Percentiles rank a stretch among this genome's conserved stretches.
phyloP scores from a whole-genome alignment of 2,113 vertebrate genomes.

The Carassius auratus region DNA sequence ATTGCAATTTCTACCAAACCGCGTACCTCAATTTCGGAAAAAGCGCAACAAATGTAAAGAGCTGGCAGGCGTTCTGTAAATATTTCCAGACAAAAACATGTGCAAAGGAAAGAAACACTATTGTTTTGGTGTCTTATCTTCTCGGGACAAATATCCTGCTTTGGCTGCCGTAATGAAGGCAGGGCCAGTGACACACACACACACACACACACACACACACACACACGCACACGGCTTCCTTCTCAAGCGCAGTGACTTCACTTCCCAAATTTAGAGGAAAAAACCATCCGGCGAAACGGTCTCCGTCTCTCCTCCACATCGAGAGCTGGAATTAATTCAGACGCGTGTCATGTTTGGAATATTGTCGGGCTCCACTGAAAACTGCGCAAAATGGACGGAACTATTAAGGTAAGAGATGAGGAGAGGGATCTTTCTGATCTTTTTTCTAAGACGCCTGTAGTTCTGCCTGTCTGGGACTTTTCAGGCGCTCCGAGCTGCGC shows the following conservation, averaged over 20 bases:
- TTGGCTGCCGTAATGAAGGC: constrained; percentile 83
- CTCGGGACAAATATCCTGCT: constrained; percentile 92
- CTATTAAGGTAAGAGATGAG: constrained; percentile 95
- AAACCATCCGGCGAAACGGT: constrained; percentile 96
- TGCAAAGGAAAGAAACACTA: constrained; percentile 78
- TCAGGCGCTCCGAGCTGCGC: constrained; percentile 66
- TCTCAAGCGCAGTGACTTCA: constrained; percentile 95
- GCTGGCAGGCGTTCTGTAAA: constrained; percentile 76
- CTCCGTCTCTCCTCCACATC: constrained; percentile 87
- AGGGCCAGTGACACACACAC: constrained; percentile 74
- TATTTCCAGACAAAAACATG: constrained; percentile 80
- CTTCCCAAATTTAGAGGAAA: constrained; percentile 99
- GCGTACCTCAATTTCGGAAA: background rate
- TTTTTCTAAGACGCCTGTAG: background rate
- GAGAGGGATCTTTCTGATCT: constrained; percentile 67
- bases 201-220: background rate
- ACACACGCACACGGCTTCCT: constrained; percentile 79
- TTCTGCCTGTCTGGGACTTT: constrained; percentile 56
- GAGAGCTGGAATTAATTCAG: constrained; percentile 79
- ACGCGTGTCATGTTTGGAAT: constrained; percentile 98
- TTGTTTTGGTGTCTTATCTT: constrained; percentile 95
- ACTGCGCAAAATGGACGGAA: constrained; percentile 97
- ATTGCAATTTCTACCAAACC: background rate
- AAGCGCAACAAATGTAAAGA: constrained; percentile 56
- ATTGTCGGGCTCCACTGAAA: constrained; percentile 88